These are phyloP conservation scores for Drosophila aff. DNA, from an alignment of 1,140 invertebrate species.

Conservation along the genomic window DNA sequence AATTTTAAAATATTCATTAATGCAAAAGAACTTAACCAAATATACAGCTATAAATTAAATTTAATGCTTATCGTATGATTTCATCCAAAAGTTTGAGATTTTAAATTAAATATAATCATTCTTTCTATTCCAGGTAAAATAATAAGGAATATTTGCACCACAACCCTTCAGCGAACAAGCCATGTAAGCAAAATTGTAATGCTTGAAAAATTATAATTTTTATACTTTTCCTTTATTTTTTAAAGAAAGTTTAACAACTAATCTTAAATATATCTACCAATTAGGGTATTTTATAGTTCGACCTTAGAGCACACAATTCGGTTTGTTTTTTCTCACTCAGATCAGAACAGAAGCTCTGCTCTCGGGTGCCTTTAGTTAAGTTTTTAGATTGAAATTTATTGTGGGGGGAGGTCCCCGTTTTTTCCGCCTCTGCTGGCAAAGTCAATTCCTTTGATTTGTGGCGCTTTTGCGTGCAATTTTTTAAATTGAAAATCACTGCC, in stretches of 20 bases:
- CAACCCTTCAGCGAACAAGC: not conserved
- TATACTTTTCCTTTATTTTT: not conserved
- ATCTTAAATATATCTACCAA: not conserved
- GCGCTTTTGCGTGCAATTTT: constrained; percentile 83
- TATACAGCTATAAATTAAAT: too few relatives aligned
- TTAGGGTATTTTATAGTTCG: constrained; percentile 14
- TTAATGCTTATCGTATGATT: not conserved
- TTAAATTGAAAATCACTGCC: constrained; percentile 83
- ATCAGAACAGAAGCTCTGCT: constrained; percentile 60
- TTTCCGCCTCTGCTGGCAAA: constrained; percentile 48
- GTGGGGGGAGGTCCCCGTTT: constrained; percentile 41
- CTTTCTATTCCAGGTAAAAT: constrained; percentile 4
- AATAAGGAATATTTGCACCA: not conserved
- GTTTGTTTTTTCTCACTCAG: constrained; percentile 24
- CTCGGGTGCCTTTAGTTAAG: constrained; percentile 72
- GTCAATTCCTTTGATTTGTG: constrained; percentile 83
- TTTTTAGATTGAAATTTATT: constrained; percentile 82
- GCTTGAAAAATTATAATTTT: not conserved
- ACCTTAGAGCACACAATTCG: too few relatives aligned
- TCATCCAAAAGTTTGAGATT: not conserved
- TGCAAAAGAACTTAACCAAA: too few relatives aligned
- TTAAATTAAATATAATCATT: not conserved
- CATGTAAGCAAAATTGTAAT: not conserved
- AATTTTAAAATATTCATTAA: too few relatives aligned
- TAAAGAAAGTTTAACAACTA: not conserved